Evolutionary conservation across 2,113 vertebrate species (phyloP), one percentile per base, ranked within the genome.

Genomic region (Oncorhynchus clarkii): DNA sequence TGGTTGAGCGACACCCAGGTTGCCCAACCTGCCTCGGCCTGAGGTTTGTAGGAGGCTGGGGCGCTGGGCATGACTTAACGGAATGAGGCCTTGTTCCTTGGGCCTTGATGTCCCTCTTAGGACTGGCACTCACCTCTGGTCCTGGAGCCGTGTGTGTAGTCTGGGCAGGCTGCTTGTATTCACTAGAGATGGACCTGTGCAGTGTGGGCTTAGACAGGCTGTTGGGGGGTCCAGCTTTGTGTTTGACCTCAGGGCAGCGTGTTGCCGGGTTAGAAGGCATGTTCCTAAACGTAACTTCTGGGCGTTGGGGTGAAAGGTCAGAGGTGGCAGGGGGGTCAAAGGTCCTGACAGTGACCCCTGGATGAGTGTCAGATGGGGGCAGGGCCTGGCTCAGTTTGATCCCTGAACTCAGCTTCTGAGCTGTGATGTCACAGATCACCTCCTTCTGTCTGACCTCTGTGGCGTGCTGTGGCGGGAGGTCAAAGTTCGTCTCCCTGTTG

Each of bases 1-100:
- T 16, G 4, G 70, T 16, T 67, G 74, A 62, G 24, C 74, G 70
- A 22, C 76, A 67, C 57, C 77, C 77, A 24, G 76, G 60, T n/a
- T 76, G 77, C 18, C 73, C 68, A 14, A 24, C 57, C 34, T 74
- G 80, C 75, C 81, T 87, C 49, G 86, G 77, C 65, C 84, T 82
- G 22, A 75, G 81, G 70, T 84, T 71, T 11, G 74, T 78, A 79
- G 86, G 78, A 60, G 74, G 57, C 59, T 90, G 89, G 72, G 82
- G 88, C 77, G 90, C 88, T 70, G 85, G 78, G 73, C 81, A 80
- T 31, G 59, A 71, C 68, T 26, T 78, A 62, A 68, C 79, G 11
- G 84, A 24, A 57, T 78, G 88, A 80, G 83, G 54, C 73, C 74
- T 86, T 18, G 78, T 80, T 67, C 72, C 82, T 26, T 73, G 70